These are phyloP conservation scores for Oenanthe oenanthe DNA, from an alignment of 2,113 vertebrate species.

Conservation along the genomic window DNA sequence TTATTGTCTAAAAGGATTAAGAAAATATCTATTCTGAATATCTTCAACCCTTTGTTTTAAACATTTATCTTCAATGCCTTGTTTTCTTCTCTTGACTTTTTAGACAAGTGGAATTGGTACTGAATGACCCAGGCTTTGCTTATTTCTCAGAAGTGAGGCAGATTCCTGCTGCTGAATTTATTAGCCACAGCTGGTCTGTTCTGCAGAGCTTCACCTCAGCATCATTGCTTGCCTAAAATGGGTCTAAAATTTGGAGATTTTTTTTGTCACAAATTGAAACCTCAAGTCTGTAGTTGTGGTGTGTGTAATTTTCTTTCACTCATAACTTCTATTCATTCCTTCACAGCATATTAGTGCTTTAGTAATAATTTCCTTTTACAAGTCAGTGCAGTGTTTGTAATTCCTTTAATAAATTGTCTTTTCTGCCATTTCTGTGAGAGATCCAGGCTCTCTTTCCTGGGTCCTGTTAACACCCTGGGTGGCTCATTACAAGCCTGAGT, in stretches of 20 bases:
- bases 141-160: neutral
- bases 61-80: neutral
- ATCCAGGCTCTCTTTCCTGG: neutral
- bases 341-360: neutral
- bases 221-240: neutral
- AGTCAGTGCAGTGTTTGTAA: neutral
- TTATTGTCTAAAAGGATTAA: neutral
- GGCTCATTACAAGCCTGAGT: neutral
- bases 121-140: neutral
- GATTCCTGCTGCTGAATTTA: neutral
- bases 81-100: neutral
- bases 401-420: neutral
- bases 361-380: neutral
- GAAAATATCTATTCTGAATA: neutral
- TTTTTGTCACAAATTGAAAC: neutral
- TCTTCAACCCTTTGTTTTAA: neutral
- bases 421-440: neutral
- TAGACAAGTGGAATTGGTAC: neutral
- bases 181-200: neutral
- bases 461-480: neutral
- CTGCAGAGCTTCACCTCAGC: neutral
- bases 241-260: neutral
- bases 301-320: neutral
- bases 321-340: neutral
- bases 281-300: neutral